These are phyloP conservation scores for Anthonomus grandis DNA, from an alignment of 1,140 invertebrate genomes.

Conservation along the genomic window DNA sequence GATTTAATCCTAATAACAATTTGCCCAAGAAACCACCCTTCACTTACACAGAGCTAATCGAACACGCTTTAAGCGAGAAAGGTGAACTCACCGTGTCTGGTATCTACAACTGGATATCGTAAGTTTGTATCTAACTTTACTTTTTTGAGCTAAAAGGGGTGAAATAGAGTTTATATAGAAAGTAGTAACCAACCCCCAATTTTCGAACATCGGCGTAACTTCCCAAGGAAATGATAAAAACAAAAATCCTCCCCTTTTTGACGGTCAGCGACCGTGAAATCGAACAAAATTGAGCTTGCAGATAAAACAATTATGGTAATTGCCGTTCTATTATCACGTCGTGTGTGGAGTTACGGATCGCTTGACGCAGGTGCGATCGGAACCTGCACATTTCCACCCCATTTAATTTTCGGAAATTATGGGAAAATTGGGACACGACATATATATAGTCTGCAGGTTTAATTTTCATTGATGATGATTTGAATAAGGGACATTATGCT, in stretches of 20 bases:
- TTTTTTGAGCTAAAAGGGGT: too few relatives aligned
- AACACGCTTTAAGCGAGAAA: conserved; percentile 76
- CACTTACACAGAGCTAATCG: conserved; percentile 84
- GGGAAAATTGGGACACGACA: too few relatives aligned
- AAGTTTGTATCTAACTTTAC: too few relatives aligned
- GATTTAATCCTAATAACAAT: conserved; percentile 29
- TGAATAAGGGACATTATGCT: too few relatives aligned
- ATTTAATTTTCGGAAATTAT: too few relatives aligned
- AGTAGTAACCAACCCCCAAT: too few relatives aligned
- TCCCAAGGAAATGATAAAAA: not conserved
- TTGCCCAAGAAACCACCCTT: conserved; percentile 73
- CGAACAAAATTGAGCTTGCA: conserved; percentile 23
- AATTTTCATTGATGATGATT: too few relatives aligned
- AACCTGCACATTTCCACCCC: too few relatives aligned
- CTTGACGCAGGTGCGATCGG: conserved; percentile 15
- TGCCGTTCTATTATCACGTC: conserved; percentile 27
- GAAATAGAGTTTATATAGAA: too few relatives aligned
- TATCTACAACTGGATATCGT: conserved; percentile 91
- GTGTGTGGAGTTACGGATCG: conserved; percentile 26
- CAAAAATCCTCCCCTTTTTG: not conserved
- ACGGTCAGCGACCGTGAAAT: conserved; percentile 28
- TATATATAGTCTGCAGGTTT: too few relatives aligned
- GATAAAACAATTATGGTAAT: conserved; percentile 31
- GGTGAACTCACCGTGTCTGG: conserved; percentile 84
- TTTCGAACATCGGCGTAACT: conserved; percentile 2